Percentiles rank a stretch among this genome's conserved stretches.
These are phyloP conservation scores for Rhogogaster chlorosoma DNA, from an alignment of 2,888 invertebrate species.

Conservation along the genomic window DNA sequence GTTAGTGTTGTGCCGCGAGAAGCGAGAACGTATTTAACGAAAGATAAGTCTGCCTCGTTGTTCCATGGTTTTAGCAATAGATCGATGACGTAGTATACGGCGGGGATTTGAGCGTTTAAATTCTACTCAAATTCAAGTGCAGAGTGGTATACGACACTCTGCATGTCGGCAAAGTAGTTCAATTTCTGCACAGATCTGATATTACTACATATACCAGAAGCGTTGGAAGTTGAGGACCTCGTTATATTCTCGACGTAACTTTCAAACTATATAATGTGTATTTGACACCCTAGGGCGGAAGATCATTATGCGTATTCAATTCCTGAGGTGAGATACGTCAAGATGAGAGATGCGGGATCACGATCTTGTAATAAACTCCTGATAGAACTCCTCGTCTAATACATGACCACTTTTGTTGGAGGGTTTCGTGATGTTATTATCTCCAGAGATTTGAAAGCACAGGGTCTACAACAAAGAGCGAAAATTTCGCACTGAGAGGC, in stretches of 20 bases:
- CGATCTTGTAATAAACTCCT: not conserved
- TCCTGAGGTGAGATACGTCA: not conserved
- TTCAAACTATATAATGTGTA: not conserved
- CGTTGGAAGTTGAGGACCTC: not conserved
- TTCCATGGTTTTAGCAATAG: not conserved
- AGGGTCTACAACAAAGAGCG: not conserved
- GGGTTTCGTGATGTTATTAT: constrained; percentile 2
- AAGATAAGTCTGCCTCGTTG: not conserved
- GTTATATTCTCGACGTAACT: constrained; percentile 12
- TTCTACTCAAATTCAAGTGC: not conserved
- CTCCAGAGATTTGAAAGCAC: not conserved
- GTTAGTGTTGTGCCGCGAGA: not conserved
- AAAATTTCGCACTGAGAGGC: not conserved
- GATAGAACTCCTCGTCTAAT: not conserved
- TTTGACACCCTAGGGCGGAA: not conserved
- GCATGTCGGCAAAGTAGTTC: not conserved
- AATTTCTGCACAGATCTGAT: not conserved
- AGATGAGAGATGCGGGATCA: not conserved
- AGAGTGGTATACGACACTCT: not conserved
- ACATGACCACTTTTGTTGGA: not conserved
- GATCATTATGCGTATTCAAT: not conserved
- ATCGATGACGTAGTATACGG: not conserved
- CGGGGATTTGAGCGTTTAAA: not conserved
- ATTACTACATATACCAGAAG: not conserved
- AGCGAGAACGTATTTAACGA: constrained; percentile 13